These are phyloP conservation scores for Anoplius nigerrimus DNA, from an alignment of 2,888 invertebrate genomes.

Conservation along the genomic window DNA sequence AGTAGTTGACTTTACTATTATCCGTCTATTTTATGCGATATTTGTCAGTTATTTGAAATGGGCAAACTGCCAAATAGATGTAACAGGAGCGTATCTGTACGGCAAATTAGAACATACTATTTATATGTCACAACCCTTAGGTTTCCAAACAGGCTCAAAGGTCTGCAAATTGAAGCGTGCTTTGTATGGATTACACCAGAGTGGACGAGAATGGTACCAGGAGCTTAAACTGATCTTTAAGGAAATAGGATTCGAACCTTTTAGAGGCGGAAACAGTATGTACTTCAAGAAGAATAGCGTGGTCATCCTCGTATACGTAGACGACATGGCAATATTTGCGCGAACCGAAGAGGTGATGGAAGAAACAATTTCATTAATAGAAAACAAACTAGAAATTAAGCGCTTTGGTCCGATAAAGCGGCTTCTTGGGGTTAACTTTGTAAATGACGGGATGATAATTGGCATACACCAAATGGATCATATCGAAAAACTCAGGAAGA, in stretches of 20 bases:
- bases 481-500: background rate
- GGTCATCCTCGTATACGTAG: conserved; percentile 39
- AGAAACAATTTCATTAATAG: background rate
- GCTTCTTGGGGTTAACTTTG: background rate
- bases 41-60: background rate
- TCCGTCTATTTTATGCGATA: conserved; percentile 35
- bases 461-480: background rate
- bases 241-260: conserved; percentile 34
- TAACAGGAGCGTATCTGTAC: conserved; percentile 46
- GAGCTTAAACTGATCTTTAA: conserved; percentile 32
- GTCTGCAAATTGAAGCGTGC: conserved; percentile 36
- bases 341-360: background rate
- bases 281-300: conserved; percentile 18
- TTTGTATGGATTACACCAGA: conserved; percentile 58
- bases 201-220: conserved; percentile 51
- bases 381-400: background rate
- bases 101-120: conserved; percentile 46
- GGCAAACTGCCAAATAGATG: conserved; percentile 27
- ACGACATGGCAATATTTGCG: conserved; percentile 37
- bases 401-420: background rate
- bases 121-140: conserved; percentile 56
- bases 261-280: conserved; percentile 31
- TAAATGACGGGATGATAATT: background rate
- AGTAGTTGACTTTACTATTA: conserved; percentile 36
- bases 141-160: conserved; percentile 43